These are phyloP conservation scores for Hemicrepidius hirtus DNA, from an alignment of 2,888 invertebrate species.

Conservation along the genomic window DNA sequence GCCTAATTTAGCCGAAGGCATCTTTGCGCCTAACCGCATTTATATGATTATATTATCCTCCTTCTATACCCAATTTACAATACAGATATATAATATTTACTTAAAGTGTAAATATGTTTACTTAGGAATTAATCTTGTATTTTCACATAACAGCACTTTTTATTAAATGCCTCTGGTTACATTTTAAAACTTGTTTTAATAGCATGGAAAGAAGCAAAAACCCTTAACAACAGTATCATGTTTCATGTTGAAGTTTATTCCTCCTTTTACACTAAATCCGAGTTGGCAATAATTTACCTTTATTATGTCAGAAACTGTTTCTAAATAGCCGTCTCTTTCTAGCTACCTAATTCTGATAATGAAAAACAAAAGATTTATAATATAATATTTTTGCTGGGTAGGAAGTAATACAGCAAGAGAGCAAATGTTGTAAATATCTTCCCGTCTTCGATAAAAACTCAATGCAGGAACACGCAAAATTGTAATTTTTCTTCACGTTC, in stretches of 20 bases:
- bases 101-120: too few species aligned
- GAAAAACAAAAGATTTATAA: conserved; percentile 34
- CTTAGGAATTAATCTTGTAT: too few species aligned
- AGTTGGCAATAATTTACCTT: conserved; percentile 15
- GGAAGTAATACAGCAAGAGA: conserved; percentile 39
- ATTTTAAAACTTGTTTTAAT: too few species aligned
- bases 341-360: conserved; percentile 26
- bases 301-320: conserved; percentile 25
- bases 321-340: conserved; percentile 17
- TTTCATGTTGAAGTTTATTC: not conserved
- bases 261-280: conserved; percentile 11
- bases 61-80: conserved; percentile 1
- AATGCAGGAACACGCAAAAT: conserved; percentile 46
- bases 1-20: conserved; percentile 40
- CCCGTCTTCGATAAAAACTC: conserved; percentile 43
- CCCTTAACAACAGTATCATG: not conserved
- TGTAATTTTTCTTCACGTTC: conserved; percentile 49
- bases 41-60: conserved; percentile 25
- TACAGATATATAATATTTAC: too few species aligned
- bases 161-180: too few species aligned
- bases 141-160: too few species aligned
- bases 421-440: conserved; percentile 43
- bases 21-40: conserved; percentile 34
- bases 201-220: too few species aligned
- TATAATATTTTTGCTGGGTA: conserved; percentile 29